A percentile compares a stretch with the other conserved stretches of the same genome.
Conservation (phyloP, 2,113 vertebrate species). For the Gallinago jamesoni region DNA sequence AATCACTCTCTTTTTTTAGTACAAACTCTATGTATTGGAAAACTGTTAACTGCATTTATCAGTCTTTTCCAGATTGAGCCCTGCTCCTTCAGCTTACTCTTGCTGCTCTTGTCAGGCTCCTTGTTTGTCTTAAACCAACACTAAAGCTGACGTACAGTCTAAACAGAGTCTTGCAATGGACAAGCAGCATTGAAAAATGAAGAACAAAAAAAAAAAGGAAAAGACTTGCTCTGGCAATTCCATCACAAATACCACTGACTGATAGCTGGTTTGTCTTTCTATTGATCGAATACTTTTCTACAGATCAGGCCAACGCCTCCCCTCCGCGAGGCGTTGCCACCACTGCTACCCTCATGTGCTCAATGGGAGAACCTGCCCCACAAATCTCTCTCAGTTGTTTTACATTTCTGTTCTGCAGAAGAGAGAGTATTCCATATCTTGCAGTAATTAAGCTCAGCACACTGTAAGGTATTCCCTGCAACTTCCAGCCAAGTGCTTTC, state of each 20-base stretch:
- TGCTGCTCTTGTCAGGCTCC: neutral
- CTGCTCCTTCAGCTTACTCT: neutral
- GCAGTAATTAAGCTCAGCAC: neutral
- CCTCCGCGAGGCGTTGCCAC: neutral
- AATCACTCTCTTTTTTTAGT: neutral
- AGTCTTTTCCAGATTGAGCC: neutral
- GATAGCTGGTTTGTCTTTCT: neutral
- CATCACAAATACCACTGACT: neutral
- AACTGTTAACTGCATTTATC: neutral
- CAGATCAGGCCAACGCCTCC: neutral
- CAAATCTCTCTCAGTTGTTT: neutral
- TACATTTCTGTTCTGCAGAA: neutral
- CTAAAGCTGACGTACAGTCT: neutral
- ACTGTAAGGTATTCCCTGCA: neutral
- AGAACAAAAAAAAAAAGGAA: neutral
- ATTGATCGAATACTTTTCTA: neutral
- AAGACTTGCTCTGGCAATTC: neutral
- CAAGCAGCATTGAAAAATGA: neutral
- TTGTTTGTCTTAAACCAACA: neutral
- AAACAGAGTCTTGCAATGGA: neutral
- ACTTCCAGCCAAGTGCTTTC: neutral
- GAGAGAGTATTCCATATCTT: neutral
- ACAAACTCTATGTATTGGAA: neutral
- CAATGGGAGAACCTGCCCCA: neutral
- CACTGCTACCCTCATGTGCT: neutral